A percentile compares a stretch with the other conserved stretches of the same genome.
Conservation (phyloP, 2,797 vertebrate species). For the Botia almorhae region DNA sequence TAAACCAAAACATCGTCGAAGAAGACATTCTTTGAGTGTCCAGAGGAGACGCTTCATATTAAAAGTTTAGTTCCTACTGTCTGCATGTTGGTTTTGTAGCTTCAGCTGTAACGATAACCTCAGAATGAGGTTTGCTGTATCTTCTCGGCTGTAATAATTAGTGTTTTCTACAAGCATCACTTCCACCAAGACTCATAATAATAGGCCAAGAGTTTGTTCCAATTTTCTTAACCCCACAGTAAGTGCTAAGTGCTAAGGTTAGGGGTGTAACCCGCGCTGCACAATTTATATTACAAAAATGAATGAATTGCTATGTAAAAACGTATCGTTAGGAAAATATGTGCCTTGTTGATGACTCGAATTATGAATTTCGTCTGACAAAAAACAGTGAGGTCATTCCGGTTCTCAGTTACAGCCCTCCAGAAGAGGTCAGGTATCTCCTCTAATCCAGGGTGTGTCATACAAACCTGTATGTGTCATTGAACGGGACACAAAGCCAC, state of each 20-base stretch:
- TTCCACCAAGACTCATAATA: no score
- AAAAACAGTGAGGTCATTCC: neutral
- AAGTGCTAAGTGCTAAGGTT: no score
- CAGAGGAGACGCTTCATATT: neutral
- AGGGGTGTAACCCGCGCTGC: no score
- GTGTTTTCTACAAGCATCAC: no score
- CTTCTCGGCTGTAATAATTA: neutral
- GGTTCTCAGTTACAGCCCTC: conserved; percentile 12
- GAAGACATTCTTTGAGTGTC: neutral
- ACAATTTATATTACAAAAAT: no score
- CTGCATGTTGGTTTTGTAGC: neutral
- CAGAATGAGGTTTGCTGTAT: neutral
- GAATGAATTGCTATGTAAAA: neutral
- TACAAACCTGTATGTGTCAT: conserved; percentile 22
- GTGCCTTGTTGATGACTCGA: neutral
- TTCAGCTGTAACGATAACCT: neutral
- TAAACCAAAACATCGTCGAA: neutral
- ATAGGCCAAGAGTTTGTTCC: no score
- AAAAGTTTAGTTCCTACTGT: neutral
- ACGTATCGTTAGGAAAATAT: neutral
- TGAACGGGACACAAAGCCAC: conserved; percentile 34
- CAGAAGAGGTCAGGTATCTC: conserved; percentile 20
- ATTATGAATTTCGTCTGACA: neutral
- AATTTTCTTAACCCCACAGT: no score
- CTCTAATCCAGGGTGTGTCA: conserved; percentile 41